Conservation (phyloP, 1,140 invertebrate genomes). For the Diabrotica virgifera region DNA sequence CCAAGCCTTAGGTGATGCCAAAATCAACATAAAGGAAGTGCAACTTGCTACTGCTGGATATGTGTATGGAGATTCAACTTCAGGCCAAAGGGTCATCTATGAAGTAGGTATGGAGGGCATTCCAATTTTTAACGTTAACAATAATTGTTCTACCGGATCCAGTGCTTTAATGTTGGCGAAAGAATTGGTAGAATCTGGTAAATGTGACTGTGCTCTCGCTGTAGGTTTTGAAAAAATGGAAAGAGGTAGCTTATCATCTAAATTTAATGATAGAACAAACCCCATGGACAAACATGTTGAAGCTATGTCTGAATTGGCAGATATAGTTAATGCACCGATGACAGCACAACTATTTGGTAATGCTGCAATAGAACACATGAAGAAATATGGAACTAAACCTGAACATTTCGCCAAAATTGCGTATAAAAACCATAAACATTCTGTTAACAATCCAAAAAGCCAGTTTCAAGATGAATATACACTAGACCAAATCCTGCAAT, state of each 20-base stretch:
- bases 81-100: conserved; percentile 90
- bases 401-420: conserved; percentile 97
- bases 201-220: conserved; percentile 84
- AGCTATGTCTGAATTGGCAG: conserved; percentile 78
- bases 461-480: conserved; percentile 90
- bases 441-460: conserved; percentile 91
- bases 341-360: conserved; percentile 97
- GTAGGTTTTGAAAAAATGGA: conserved; percentile 99
- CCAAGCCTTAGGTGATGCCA: conserved; percentile 85
- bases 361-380: conserved; percentile 95
- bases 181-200: conserved; percentile 83
- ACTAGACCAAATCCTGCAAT: conserved; percentile 83
- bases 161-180: conserved; percentile 88
- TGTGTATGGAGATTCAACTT: conserved; percentile 95
- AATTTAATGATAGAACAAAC: conserved; percentile 85
- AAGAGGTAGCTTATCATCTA: conserved; percentile 77
- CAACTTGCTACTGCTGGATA: conserved; percentile 92
- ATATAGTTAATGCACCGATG: conserved; percentile 76
- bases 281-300: conserved; percentile 92
- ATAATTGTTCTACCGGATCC: conserved; percentile 96
- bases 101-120: conserved; percentile 95
- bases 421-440: conserved; percentile 96
- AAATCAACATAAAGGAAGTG: conserved; percentile 74
- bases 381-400: conserved; percentile 90
- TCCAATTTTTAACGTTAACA: conserved; percentile 98